Conservation (phyloP, 2,888 invertebrate species). For the Phania funesta region DNA sequence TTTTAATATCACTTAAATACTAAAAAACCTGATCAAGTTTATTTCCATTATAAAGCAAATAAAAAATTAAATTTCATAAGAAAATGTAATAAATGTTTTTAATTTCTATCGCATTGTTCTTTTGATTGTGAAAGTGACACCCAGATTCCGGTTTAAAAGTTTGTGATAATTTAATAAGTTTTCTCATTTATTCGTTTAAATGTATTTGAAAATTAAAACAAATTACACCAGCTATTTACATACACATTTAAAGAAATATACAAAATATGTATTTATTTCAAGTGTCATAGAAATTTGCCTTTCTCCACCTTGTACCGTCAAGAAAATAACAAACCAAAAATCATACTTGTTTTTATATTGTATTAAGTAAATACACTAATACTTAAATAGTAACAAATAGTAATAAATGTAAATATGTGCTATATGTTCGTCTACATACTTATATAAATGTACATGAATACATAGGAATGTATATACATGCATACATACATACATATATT, state of each 20-base stretch:
- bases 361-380: background rate
- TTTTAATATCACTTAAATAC: slow-evolving; percentile 20
- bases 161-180: slow-evolving; percentile 12
- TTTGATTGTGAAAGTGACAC: slow-evolving; percentile 16
- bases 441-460: background rate
- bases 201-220: background rate
- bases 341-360: background rate
- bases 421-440: background rate
- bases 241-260: slow-evolving; percentile 1
- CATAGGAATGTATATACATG: background rate
- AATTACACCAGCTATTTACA: background rate
- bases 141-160: background rate
- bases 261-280: slow-evolving; percentile 5
- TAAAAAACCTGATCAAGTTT: slow-evolving; percentile 44
- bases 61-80: slow-evolving; percentile 3
- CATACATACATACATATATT: background rate
- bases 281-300: slow-evolving; percentile 47
- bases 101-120: background rate
- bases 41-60: background rate
- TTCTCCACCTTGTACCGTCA: slow-evolving; percentile 59
- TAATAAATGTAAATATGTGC: background rate
- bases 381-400: slow-evolving; percentile 1
- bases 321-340: background rate
- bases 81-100: background rate
- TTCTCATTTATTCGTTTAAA: background rate